A percentile compares a stretch with the other conserved stretches of the same genome.
Evolutionary conservation across 2,797 vertebrate species (phyloP).

Genomic region (Amblyraja radiata): DNA sequence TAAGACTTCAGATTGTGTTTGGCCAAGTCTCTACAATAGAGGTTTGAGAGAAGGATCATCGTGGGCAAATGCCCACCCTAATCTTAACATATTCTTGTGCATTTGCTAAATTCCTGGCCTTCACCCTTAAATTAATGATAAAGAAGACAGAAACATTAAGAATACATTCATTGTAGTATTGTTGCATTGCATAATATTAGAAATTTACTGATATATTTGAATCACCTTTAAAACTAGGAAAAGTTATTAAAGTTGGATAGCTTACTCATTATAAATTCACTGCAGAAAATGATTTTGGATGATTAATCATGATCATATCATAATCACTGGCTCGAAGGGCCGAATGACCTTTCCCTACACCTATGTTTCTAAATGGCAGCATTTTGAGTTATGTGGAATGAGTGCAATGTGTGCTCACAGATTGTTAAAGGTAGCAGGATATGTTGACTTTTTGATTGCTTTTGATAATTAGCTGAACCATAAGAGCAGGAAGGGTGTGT

Average conservation of each 20-base stretch:
- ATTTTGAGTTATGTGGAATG: too few species aligned
- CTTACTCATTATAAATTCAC: not conserved
- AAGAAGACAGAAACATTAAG: not conserved
- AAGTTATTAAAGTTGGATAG: not conserved
- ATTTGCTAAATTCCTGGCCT: not conserved
- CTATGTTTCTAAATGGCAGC: too few species aligned
- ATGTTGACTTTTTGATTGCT: too few species aligned
- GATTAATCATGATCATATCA: too few species aligned
- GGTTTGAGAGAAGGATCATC: not conserved
- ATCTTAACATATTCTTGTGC: not conserved
- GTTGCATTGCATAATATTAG: not conserved
- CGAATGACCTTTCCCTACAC: too few species aligned
- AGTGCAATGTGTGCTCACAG: too few species aligned
- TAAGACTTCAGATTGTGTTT: not conserved
- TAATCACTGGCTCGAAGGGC: too few species aligned
- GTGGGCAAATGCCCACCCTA: not conserved
- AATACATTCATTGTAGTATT: not conserved
- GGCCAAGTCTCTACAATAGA: not conserved
- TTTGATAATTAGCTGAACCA: too few species aligned
- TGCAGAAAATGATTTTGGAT: not conserved
- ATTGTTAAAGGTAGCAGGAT: too few species aligned
- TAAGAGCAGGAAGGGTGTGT: too few species aligned
- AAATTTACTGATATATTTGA: not conserved
- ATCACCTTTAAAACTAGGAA: not conserved
- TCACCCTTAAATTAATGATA: not conserved